Evolutionary conservation across 2,888 invertebrate genomes (phyloP).

Genomic region (Tetragnatha montana): DNA sequence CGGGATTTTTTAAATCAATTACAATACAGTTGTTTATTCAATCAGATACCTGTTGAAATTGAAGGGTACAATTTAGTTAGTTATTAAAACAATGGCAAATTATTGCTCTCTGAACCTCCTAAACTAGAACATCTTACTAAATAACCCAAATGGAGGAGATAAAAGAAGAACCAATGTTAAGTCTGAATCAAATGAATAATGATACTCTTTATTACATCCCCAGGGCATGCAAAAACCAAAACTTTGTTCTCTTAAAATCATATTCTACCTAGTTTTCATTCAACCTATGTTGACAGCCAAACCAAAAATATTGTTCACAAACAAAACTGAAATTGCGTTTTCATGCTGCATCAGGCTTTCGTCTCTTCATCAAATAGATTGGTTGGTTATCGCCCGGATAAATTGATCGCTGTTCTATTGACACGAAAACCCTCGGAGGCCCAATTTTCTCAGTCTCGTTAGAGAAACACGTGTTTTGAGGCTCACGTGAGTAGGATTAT

Average conservation of each 20-base stretch:
- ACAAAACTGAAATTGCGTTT: neutral
- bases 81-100: no score
- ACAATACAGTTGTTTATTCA: neutral
- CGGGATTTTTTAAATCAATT: no score
- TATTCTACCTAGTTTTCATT: neutral
- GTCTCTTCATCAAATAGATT: no score
- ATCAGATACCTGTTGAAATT: neutral
- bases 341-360: no score
- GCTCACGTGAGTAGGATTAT: neutral
- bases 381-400: neutral
- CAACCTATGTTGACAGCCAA: slow-evolving; percentile 1
- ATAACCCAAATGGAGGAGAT: no score
- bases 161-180: no score
- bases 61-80: neutral
- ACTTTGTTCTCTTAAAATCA: neutral
- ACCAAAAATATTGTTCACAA: no score
- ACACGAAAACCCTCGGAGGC: slow-evolving; percentile 1
- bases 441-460: neutral
- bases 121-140: no score
- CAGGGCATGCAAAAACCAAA: neutral
- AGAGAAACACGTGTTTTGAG: neutral
- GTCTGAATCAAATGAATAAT: neutral
- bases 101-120: no score
- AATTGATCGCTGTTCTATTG: neutral
- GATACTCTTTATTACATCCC: neutral